These are phyloP conservation scores for Diaphora mendica DNA, from an alignment of 2,888 invertebrate genomes.

Conservation along the genomic window DNA sequence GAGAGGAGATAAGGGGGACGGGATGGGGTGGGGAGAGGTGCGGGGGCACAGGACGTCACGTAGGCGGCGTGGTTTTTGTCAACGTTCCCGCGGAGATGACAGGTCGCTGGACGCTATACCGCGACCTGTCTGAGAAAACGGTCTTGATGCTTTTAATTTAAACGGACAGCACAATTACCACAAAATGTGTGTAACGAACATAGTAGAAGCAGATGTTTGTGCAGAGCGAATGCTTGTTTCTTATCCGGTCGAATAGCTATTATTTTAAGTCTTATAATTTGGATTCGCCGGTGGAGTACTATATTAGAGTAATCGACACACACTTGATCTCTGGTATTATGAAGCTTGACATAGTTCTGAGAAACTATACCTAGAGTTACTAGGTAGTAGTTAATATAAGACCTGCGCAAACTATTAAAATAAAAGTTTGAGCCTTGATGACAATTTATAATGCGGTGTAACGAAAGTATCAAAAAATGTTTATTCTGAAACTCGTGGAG, in stretches of 20 bases:
- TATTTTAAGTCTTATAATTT: conserved; percentile 29
- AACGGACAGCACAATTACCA: conserved; percentile 42
- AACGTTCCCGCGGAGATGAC: conserved; percentile 86
- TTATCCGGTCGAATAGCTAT: conserved; percentile 13
- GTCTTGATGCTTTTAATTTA: conserved; percentile 77
- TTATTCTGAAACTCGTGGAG: conserved; percentile 27
- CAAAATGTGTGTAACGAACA: conserved; percentile 38
- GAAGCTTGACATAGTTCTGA: conserved; percentile 31
- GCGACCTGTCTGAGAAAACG: conserved; percentile 70
- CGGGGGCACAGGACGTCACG: conserved; percentile 82
- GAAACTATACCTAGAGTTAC: conserved; percentile 24
- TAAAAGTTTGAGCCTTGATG: background rate
- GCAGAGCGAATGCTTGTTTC: conserved; percentile 19
- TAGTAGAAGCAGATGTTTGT: conserved; percentile 22
- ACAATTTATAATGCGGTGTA: background rate
- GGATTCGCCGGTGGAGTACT: conserved; percentile 25
- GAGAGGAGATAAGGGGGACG: conserved; percentile 51
- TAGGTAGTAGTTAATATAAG: background rate
- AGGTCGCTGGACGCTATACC: conserved; percentile 83
- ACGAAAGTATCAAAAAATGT: conserved; percentile 55
- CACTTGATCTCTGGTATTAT: conserved; percentile 24
- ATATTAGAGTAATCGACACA: conserved; percentile 45
- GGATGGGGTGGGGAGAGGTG: conserved; percentile 39
- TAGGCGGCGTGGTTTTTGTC: conserved; percentile 86
- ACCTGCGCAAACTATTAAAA: background rate